phyloP scores from a whole-genome alignment of 1,140 invertebrate species.

The Listronotus oregonensis region DNA sequence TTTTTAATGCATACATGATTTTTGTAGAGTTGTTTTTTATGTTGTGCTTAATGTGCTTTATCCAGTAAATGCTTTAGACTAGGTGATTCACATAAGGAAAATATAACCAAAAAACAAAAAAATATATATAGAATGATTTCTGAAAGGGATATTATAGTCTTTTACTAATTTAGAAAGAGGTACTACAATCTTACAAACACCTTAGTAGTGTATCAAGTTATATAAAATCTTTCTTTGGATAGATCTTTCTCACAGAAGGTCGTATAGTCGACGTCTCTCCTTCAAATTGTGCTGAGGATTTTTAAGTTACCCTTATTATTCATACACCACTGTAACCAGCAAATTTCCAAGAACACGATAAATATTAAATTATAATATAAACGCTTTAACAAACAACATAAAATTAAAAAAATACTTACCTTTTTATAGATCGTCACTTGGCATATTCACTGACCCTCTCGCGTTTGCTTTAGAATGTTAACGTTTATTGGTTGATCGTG shows the following conservation, averaged over 20 bases:
- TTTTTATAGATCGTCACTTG: slow-evolving; percentile 14
- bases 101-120: too few relatives aligned
- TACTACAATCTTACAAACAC: too few relatives aligned
- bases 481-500: slow-evolving; percentile 1
- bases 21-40: too few relatives aligned
- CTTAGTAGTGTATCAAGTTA: neutral
- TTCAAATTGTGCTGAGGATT: slow-evolving; percentile 3
- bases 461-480: neutral
- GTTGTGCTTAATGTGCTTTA: too few relatives aligned
- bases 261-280: slow-evolving; percentile 16
- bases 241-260: slow-evolving; percentile 11
- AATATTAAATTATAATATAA: neutral
- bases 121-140: too few relatives aligned
- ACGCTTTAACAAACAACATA: neutral
- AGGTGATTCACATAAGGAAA: too few relatives aligned
- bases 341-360: neutral
- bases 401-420: slow-evolving; percentile 3
- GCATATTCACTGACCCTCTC: slow-evolving; percentile 8
- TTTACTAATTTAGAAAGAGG: too few relatives aligned
- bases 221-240: slow-evolving; percentile 6
- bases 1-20: too few relatives aligned
- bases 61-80: too few relatives aligned
- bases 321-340: neutral
- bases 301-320: neutral
- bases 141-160: too few relatives aligned